Conservation (phyloP, 2,113 vertebrate species). For the Glareola pratincola region DNA sequence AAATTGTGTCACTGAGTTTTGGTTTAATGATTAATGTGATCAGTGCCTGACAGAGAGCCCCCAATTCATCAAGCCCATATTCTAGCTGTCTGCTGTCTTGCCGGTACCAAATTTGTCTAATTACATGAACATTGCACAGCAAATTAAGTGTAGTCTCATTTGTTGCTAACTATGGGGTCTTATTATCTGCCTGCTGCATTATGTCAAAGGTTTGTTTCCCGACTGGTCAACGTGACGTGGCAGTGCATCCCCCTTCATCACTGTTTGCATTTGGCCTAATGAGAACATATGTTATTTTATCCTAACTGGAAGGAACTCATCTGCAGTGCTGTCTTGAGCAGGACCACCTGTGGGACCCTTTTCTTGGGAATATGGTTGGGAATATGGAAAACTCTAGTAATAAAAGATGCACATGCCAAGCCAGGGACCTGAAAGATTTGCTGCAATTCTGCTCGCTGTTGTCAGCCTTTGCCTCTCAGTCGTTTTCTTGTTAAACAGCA, state of each 20-base stretch:
- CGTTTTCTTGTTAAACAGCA: neutral
- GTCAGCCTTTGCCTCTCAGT: neutral
- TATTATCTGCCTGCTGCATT: constrained; percentile 67
- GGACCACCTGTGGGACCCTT: neutral
- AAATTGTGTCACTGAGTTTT: constrained; percentile 69
- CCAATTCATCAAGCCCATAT: constrained; percentile 82
- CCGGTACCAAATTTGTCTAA: constrained; percentile 77
- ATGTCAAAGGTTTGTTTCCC: constrained; percentile 73
- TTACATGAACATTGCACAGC: constrained; percentile 75
- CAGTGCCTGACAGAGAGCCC: constrained; percentile 70
- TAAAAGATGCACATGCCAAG: neutral
- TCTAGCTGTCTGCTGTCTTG: constrained; percentile 69
- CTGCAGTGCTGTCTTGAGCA: neutral
- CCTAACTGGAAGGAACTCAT: constrained; percentile 53
- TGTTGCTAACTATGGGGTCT: constrained; percentile 71
- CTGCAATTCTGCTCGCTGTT: neutral
- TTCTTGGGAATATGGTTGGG: neutral
- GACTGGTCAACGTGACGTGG: constrained; percentile 77
- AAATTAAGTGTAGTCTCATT: constrained; percentile 82
- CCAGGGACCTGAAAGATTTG: neutral
- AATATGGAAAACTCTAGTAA: neutral
- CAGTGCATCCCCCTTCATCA: constrained; percentile 72
- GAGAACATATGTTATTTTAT: constrained; percentile 74
- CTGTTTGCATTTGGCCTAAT: constrained; percentile 74
- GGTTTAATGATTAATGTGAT: constrained; percentile 83